A percentile compares a stretch with the other conserved stretches of the same genome.
Evolutionary conservation across 2,888 invertebrate genomes (phyloP).

Genomic region (Epiblema foenella): DNA sequence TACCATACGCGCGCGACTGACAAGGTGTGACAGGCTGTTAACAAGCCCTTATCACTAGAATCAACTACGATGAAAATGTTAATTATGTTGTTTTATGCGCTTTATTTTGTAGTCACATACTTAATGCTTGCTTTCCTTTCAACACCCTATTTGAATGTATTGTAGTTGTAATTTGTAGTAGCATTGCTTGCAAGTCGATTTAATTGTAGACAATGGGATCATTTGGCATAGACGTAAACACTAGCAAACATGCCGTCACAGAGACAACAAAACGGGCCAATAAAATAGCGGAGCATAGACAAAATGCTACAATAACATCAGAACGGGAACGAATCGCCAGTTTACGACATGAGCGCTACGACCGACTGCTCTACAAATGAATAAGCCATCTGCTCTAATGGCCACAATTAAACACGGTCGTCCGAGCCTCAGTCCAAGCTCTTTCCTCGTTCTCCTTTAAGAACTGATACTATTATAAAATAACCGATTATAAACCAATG

Average conservation of each 20-base stretch:
- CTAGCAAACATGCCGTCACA: conserved; percentile 65
- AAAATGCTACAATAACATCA: conserved; percentile 85
- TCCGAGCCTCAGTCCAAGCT: conserved; percentile 62
- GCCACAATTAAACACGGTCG: conserved; percentile 83
- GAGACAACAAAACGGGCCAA: conserved; percentile 80
- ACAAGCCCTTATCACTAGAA: conserved; percentile 64
- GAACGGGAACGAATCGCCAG: conserved; percentile 83
- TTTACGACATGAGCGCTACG: conserved; percentile 83
- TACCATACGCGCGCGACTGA: conserved; percentile 48
- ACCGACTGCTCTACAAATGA: conserved; percentile 84
- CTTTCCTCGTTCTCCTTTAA: conserved; percentile 70
- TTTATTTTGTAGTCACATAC: conserved; percentile 59
- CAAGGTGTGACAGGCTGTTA: conserved; percentile 66
- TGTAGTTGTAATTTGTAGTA: neutral
- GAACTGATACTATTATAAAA: conserved; percentile 57
- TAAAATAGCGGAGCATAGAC: conserved; percentile 83
- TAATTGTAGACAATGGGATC: conserved; percentile 38
- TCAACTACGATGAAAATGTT: conserved; percentile 70
- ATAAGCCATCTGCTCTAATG: conserved; percentile 85
- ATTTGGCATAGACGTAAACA: conserved; percentile 64
- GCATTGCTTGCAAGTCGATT: conserved; percentile 43
- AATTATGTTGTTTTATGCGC: conserved; percentile 70
- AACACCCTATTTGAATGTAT: conserved; percentile 15
- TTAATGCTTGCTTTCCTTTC: conserved; percentile 55
- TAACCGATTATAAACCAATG: conserved; percentile 11